Base-by-base conservation (phyloP, 2,113 vertebrate species). In the Piprites chloris region DNA sequence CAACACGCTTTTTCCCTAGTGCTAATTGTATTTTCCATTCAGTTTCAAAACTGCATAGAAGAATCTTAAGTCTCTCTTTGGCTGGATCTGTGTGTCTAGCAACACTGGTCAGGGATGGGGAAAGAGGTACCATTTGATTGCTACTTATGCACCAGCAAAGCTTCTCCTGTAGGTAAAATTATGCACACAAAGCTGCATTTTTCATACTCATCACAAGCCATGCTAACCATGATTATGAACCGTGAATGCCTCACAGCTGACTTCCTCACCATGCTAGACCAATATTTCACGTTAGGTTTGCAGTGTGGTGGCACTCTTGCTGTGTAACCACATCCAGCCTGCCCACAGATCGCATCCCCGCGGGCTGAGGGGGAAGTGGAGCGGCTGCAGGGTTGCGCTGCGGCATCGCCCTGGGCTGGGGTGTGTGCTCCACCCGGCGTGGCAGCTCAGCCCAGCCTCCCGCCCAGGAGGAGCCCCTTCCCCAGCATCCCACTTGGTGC, bases 321-420 rank as follows among this genome's bases (percentile, higher is more conserved):
- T 13, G 33, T 6, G 72, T 76, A 32, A 83, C 84, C 94, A 76
- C 89, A 89, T 86, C 83, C 75, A 67, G 71, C 67, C 76, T 24
- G 52, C 33, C 85, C 46, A 8, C 86, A 90, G 20, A 46, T 61
- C 0, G 1, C 37, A 8, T 41, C 59, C 65, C 52, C 0, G 0
- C 1, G 9, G 62, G 39, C 12, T 6, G n/a, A 9, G 55, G 62
- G 49, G 58, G 19, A 23, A 35, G 63, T 0, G 37, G 32, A 23
- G 78, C 0, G 0, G 46, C 83, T 50, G 39, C 47, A 33, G 56
- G 53, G 1, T 30, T 3, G 24, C 11, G 4, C 67, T 12, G 50
- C 0, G 1, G n/a, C 61, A 8, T 9, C 5, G 0, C 3, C 14
- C 67, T 9, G 62, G 6, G 37, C 9, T 4, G 2, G 0, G 1